Conservation (phyloP, 2,113 vertebrate genomes). For the Tachysurus fulvidraco region DNA sequence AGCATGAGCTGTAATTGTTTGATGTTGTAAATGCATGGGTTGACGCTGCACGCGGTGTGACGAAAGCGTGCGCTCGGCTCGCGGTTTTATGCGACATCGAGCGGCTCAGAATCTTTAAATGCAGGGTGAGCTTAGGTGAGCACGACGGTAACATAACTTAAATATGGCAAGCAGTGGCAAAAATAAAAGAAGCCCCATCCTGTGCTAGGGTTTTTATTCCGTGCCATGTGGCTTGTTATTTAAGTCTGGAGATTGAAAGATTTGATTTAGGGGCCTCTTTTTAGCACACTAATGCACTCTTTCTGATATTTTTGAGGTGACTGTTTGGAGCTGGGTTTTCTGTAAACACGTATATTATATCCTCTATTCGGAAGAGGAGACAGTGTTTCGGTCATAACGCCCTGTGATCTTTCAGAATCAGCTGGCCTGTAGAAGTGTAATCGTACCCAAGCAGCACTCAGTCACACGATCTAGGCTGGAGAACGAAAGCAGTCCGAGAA, state of each 20-base stretch:
- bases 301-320: background rate
- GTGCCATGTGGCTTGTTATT: constrained; percentile 42
- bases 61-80: background rate
- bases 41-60: background rate
- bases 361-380: constrained; percentile 58
- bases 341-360: constrained; percentile 40
- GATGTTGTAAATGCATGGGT: constrained; percentile 10
- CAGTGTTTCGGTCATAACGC: constrained; percentile 28
- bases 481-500: constrained; percentile 49
- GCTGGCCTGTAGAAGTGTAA: constrained; percentile 40
- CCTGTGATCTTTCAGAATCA: constrained; percentile 38
- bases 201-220: constrained; percentile 41
- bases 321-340: constrained; percentile 24
- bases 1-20: constrained; percentile 8
- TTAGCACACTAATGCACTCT: constrained; percentile 43
- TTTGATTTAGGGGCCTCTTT: constrained; percentile 35
- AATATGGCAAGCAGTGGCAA: constrained; percentile 16
- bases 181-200: constrained; percentile 26
- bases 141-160: background rate
- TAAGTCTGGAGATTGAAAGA: constrained; percentile 53
- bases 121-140: background rate
- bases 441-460: constrained; percentile 34
- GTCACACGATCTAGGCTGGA: constrained; percentile 50
- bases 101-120: background rate
- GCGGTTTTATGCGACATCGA: background rate